Conservation (phyloP, 2,888 invertebrate genomes). For the Drosophila mayaguana region DNA sequence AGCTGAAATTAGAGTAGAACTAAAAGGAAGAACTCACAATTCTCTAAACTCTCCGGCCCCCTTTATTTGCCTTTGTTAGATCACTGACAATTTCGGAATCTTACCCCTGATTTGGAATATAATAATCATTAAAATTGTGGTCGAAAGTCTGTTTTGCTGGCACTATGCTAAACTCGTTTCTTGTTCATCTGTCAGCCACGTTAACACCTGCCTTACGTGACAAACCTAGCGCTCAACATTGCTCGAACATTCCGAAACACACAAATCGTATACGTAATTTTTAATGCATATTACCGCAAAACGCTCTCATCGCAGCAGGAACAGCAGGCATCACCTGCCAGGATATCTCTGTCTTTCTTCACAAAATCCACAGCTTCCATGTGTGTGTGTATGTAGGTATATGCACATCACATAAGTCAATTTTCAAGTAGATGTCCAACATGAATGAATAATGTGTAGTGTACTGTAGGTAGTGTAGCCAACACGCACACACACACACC, state of each 20-base stretch:
- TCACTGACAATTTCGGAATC: neutral
- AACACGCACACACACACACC: neutral
- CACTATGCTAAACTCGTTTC: neutral
- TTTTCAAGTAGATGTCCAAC: slow-evolving; percentile 75
- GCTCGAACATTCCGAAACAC: slow-evolving; percentile 33
- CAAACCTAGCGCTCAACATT: slow-evolving; percentile 22
- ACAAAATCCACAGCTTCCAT: neutral
- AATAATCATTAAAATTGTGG: neutral
- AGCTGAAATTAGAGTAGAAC: too few species aligned
- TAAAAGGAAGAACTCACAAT: neutral
- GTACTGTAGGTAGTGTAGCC: slow-evolving; percentile 37
- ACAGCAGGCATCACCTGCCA: slow-evolving; percentile 31
- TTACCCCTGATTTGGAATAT: neutral
- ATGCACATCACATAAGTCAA: slow-evolving; percentile 67
- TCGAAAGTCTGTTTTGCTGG: neutral
- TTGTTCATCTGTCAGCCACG: slow-evolving; percentile 9
- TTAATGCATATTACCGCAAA: slow-evolving; percentile 59
- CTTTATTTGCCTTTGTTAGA: neutral
- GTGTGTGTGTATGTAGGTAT: slow-evolving; percentile 18
- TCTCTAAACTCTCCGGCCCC: neutral
- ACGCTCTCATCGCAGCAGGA: slow-evolving; percentile 44
- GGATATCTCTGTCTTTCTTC: slow-evolving; percentile 38
- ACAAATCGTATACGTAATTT: slow-evolving; percentile 57
- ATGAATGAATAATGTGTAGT: slow-evolving; percentile 73
- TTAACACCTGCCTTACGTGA: slow-evolving; percentile 43